A percentile compares a stretch with the other conserved stretches of the same genome.
These are phyloP conservation scores for Micromys minutus DNA, from an alignment of 2,113 vertebrate species.

Conservation along the genomic window DNA sequence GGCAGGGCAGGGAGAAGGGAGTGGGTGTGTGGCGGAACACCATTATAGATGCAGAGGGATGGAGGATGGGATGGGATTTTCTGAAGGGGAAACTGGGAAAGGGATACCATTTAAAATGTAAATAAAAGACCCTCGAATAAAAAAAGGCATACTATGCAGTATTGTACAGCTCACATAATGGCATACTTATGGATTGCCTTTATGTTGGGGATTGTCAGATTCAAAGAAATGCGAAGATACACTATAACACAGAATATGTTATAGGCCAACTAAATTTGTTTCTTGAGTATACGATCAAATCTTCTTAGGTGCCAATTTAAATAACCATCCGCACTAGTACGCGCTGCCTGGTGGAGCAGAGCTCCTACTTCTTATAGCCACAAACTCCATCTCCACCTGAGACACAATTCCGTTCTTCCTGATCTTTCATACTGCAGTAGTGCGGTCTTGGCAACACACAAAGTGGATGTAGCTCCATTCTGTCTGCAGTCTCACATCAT, in stretches of 20 bases:
- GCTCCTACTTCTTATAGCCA: not conserved
- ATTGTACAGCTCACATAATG: not conserved
- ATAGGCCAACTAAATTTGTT: not conserved
- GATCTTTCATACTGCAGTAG: not conserved
- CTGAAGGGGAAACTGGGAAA: too few species aligned
- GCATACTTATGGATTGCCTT: slow-evolving; percentile 1
- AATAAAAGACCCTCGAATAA: too few species aligned
- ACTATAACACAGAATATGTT: not conserved
- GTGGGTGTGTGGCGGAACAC: too few species aligned
- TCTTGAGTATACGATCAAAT: slow-evolving; percentile 39
- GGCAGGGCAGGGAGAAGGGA: too few species aligned
- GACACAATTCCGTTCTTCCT: not conserved
- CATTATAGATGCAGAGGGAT: too few species aligned
- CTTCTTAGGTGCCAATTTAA: not conserved
- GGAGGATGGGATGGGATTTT: too few species aligned
- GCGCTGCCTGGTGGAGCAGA: not conserved
- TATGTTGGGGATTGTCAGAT: not conserved
- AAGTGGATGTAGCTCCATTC: slow-evolving; percentile 47
- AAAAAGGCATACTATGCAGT: not conserved
- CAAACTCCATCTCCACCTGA: not conserved
- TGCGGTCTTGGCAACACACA: slow-evolving; percentile 46
- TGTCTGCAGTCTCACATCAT: slow-evolving; percentile 65
- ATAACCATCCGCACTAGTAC: not conserved
- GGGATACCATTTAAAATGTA: too few species aligned
- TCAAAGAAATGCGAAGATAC: not conserved